phyloP scores from a whole-genome alignment of 2,797 vertebrate species.

The Notamacropus eugenii region DNA sequence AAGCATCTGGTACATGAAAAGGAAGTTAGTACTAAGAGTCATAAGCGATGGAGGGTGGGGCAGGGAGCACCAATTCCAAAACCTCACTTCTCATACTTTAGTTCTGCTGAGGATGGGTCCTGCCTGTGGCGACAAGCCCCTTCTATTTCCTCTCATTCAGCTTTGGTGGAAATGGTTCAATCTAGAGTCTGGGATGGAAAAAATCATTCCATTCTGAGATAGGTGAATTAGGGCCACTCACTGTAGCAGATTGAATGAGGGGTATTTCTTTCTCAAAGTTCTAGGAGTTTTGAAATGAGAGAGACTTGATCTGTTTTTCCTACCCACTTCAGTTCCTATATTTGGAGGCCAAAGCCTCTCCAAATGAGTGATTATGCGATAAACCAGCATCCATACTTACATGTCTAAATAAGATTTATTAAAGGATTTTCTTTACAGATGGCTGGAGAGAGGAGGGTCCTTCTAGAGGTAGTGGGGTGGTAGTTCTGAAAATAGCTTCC shows the following conservation, averaged over 20 bases:
- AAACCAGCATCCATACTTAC: neutral
- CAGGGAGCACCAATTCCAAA: neutral
- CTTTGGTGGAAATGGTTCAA: neutral
- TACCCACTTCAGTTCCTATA: neutral
- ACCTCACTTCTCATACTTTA: neutral
- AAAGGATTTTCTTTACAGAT: conserved; percentile 3
- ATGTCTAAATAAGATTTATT: conserved; percentile 2
- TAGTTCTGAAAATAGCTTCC: neutral
- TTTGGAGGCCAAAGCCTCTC: conserved; percentile 3
- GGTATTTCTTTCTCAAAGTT: neutral
- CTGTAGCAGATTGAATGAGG: neutral
- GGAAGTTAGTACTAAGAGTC: neutral
- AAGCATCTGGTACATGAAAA: neutral
- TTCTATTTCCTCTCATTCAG: neutral
- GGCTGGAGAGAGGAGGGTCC: neutral
- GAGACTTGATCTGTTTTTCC: neutral
- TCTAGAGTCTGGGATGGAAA: neutral
- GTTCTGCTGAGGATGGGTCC: neutral
- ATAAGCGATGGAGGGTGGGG: neutral
- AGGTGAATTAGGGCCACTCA: neutral
- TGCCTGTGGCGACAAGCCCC: neutral
- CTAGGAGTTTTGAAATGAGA: neutral
- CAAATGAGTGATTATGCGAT: neutral
- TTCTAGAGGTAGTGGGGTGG: neutral
- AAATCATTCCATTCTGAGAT: neutral